Evolutionary conservation across 92 coral and sea anemone species (phyloP), one percentile per base, ranked within the genome.

Genomic region (Paramuricea clavata): DNA sequence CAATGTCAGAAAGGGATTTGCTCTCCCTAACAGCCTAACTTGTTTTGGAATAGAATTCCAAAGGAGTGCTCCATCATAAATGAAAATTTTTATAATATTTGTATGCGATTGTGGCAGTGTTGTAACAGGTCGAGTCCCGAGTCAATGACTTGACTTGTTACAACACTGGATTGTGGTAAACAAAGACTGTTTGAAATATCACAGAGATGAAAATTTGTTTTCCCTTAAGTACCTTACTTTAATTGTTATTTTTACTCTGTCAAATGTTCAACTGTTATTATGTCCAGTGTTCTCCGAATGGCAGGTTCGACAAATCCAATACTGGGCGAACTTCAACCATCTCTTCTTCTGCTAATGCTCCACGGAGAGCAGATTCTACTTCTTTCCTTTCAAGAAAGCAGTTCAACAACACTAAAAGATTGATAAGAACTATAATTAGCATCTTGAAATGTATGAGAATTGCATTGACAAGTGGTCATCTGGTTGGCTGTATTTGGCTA

Each of bases 31-130:
- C n/a, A n/a, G n/a, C 1, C 21, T 11, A 5, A 22, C 0, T 78
- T 21, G 17, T 44, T 31, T 76, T 49, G 19, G 27, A 19, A 36
- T n/a, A 50, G 23, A 32, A 94, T 95, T 94, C 21, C 95, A 91
- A 74, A 86, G 94, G 39, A 39, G 86, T 76, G 69, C 87, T 76
- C 89, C 87, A 19, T 93, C 93, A 52, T 78, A 95, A 2, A 94
- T 91, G 76, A 82, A 93, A 17, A 94, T 36, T 36, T 36, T 36
- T 8, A 36, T 36, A 8, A 2, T 36, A 36, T 36, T 36, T 36
- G 42, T 8, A 36, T 8, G 42, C 42, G 42, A 8, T 36, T 36
- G 3, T 36, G 42, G 42, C 8, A 36, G n/a, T n/a, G n/a, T n/a
- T n/a, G n/a, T n/a, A n/a, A n/a, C n/a, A n/a, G n/a, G n/a, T n/a